phyloP scores from a whole-genome alignment of 2,797 vertebrate species.

The Holocentrus rufus region DNA sequence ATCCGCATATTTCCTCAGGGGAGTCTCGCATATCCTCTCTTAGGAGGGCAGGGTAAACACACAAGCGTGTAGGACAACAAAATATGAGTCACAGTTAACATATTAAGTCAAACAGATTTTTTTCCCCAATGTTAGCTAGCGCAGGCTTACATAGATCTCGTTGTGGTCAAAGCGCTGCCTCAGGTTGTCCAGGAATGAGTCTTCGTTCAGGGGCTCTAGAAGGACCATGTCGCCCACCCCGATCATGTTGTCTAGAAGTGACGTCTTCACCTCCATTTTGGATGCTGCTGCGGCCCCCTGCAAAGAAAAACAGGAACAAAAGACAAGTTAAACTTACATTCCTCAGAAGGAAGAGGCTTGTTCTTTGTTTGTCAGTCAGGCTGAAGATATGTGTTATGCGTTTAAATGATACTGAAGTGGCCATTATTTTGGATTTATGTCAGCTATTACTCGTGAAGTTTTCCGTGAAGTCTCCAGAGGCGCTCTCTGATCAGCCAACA shows the following conservation, averaged over 20 bases:
- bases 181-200: constrained; percentile 93
- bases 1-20: constrained; percentile 23
- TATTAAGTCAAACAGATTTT: no score
- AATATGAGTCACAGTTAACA: neutral
- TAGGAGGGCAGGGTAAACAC: neutral
- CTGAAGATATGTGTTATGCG: neutral
- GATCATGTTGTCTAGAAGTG: constrained; percentile 98
- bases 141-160: constrained; percentile 94
- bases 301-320: constrained; percentile 29
- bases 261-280: constrained; percentile 98
- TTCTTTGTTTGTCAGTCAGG: neutral
- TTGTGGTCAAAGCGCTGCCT: constrained; percentile 94
- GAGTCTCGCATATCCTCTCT: neutral
- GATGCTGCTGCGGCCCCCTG: constrained; percentile 81
- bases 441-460: constrained; percentile 38
- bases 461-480: constrained; percentile 32
- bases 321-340: constrained; percentile 10
- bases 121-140: neutral
- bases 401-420: neutral
- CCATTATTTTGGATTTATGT: constrained; percentile 4
- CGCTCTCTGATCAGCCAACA: constrained; percentile 51
- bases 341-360: neutral
- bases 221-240: constrained; percentile 99
- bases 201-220: constrained; percentile 92
- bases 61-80: neutral